phyloP scores from a whole-genome alignment of 2,888 invertebrate genomes.

The Monochamus alternatus region DNA sequence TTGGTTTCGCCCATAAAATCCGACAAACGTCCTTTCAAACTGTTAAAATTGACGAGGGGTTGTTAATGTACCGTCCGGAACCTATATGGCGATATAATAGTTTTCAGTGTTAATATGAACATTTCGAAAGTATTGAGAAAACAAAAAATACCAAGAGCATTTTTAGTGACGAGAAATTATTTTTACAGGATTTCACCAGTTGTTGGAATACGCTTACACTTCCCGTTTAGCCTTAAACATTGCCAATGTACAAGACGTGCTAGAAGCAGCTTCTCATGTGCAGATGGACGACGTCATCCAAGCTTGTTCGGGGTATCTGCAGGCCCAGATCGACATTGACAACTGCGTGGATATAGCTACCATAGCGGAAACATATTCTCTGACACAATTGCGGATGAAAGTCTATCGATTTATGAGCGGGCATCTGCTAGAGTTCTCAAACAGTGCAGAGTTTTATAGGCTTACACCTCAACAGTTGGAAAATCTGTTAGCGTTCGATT shows the following conservation, averaged over 20 bases:
- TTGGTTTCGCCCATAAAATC: no score
- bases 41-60: no score
- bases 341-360: conserved; percentile 83
- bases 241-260: conserved; percentile 77
- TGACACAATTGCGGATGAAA: conserved; percentile 74
- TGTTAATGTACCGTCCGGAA: no score
- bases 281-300: conserved; percentile 78
- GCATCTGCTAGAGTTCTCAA: conserved; percentile 76
- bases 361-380: conserved; percentile 80
- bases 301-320: conserved; percentile 78
- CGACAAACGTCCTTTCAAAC: no score
- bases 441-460: conserved; percentile 75
- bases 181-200: conserved; percentile 72
- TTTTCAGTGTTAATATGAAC: no score
- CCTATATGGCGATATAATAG: no score
- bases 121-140: no score
- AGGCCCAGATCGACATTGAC: conserved; percentile 79
- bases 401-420: conserved; percentile 80
- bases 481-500: conserved; percentile 77
- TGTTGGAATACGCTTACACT: conserved; percentile 82
- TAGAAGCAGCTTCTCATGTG: conserved; percentile 81
- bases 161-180: not conserved
- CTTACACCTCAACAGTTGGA: conserved; percentile 77
- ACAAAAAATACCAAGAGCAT: no score
- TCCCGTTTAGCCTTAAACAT: conserved; percentile 76